phyloP scores from a whole-genome alignment of 64 coral and sea anemone genomes.

The Anthopleura sola region DNA sequence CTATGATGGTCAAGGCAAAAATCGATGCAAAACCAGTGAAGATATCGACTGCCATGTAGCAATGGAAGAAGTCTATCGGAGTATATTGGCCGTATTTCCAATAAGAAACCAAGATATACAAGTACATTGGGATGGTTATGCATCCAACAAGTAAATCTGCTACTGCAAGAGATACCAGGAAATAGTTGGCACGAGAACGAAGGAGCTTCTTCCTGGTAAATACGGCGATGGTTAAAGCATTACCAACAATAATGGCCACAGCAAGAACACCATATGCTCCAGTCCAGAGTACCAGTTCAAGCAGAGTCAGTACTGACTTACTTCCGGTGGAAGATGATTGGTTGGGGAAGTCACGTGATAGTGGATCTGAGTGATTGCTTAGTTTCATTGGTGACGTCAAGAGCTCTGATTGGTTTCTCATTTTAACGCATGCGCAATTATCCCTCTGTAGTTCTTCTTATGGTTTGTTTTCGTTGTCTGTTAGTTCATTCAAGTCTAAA shows the following conservation, averaged over 20 bases:
- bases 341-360: neutral
- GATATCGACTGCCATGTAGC: conserved; percentile 72
- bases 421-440: neutral
- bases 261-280: conserved; percentile 44
- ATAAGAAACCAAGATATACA: conserved; percentile 62
- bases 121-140: conserved; percentile 66
- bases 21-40: conserved; percentile 84
- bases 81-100: conserved; percentile 42
- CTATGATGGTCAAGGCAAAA: conserved; percentile 72
- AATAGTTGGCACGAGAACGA: conserved; percentile 72
- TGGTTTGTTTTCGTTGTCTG: neutral
- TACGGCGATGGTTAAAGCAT: conserved; percentile 69
- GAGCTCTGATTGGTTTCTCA: neutral
- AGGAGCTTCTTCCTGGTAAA: conserved; percentile 60
- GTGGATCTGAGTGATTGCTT: neutral
- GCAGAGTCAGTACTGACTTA: neutral
- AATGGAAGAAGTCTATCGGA: neutral
- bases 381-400: neutral
- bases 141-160: conserved; percentile 74
- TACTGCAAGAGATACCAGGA: conserved; percentile 58
- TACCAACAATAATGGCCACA: conserved; percentile 57
- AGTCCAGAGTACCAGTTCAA: conserved; percentile 52
- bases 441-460: too few relatives aligned
- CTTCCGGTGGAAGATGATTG: neutral
- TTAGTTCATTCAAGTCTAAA: neutral